phyloP scores from a whole-genome alignment of 2,797 vertebrate genomes.

The Gorsachius magnificus region DNA sequence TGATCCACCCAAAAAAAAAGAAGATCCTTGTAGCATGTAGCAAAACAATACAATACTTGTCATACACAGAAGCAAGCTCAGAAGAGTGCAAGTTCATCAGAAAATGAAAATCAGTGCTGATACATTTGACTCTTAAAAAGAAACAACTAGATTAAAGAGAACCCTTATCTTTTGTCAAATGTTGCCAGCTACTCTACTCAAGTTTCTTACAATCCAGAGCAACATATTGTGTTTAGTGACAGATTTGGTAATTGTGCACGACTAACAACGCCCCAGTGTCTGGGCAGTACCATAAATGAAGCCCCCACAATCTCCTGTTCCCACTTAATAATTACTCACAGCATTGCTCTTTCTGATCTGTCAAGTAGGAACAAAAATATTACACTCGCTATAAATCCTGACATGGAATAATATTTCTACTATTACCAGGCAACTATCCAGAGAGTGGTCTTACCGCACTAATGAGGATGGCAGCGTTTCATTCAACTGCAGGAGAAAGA shows the following conservation, averaged over 20 bases:
- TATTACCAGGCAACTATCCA: background rate
- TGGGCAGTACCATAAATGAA: conserved; percentile 5
- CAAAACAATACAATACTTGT: background rate
- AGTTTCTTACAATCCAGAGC: background rate
- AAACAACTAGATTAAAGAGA: background rate
- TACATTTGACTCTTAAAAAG: background rate
- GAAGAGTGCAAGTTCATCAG: background rate
- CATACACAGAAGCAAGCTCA: background rate
- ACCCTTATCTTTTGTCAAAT: background rate
- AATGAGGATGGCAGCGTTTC: background rate
- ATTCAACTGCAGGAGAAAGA: background rate
- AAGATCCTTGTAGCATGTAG: background rate
- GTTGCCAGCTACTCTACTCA: background rate
- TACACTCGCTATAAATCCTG: background rate
- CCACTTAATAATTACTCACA: conserved; percentile 20
- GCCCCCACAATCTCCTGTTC: background rate
- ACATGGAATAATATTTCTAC: conserved; percentile 38
- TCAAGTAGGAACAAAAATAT: background rate
- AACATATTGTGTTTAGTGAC: background rate
- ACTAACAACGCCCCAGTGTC: background rate
- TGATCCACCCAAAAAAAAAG: background rate
- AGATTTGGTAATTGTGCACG: background rate
- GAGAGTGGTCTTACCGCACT: background rate
- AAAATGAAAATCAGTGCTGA: background rate
- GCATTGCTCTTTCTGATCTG: conserved; percentile 13